A percentile compares a stretch with the other conserved stretches of the same genome.
phyloP scores from a whole-genome alignment of 2,113 vertebrate species.

The Serilophus lunatus region DNA sequence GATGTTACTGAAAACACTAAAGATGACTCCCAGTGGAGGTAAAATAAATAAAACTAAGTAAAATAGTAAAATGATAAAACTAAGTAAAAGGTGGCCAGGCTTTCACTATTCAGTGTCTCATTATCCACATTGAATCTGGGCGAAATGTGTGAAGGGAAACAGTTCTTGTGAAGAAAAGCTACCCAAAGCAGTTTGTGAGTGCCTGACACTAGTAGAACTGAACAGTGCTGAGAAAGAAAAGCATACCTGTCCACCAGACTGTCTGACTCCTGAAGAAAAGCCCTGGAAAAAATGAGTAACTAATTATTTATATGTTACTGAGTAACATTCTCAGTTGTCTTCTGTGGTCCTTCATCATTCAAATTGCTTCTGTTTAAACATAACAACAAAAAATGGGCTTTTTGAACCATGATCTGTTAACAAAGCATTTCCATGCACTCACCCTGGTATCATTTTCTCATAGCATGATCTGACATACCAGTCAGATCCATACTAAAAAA shows the following conservation, averaged over 20 bases:
- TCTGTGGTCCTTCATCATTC: background rate
- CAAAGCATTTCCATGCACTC: background rate
- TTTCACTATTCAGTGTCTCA: background rate
- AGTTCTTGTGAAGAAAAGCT: background rate
- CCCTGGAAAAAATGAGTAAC: background rate
- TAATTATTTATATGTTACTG: background rate
- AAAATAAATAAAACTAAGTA: too few species aligned
- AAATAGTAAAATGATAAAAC: too few species aligned
- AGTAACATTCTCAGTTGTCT: background rate
- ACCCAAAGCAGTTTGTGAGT: background rate
- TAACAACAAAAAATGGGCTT: background rate
- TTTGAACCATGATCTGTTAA: background rate
- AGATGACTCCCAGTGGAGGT: background rate
- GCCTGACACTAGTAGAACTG: background rate
- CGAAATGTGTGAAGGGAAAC: background rate
- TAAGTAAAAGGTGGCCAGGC: background rate
- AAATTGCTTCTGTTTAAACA: background rate
- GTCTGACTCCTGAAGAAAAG: constrained; percentile 20
- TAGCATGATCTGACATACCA: background rate
- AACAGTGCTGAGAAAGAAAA: background rate
- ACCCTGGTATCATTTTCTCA: background rate
- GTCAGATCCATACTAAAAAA: background rate
- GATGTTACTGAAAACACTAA: background rate
- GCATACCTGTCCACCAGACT: constrained; percentile 36
- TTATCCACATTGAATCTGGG: background rate